Evolutionary conservation across 1,140 invertebrate genomes (phyloP).

Genomic region (Eriocheir sinensis): DNA sequence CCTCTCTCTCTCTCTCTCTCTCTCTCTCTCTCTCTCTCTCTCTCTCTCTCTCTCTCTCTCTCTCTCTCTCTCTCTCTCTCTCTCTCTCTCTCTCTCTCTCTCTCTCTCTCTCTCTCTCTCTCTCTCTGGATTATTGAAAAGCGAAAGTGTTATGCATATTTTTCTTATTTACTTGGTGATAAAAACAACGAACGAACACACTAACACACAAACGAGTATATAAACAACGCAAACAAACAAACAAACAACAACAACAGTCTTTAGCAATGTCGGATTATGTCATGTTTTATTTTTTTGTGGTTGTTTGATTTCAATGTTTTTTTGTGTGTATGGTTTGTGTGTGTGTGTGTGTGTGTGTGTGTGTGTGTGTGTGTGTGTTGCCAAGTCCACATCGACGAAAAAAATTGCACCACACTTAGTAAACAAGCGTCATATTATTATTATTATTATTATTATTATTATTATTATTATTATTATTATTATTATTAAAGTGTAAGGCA

Average conservation of each 20-base stretch:
- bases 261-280: too few species aligned
- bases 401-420: too few species aligned
- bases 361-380: too few species aligned
- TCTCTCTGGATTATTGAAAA: slow-evolving; percentile 12
- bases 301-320: too few species aligned
- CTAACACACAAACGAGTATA: neutral
- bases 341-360: too few species aligned
- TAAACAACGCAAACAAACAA: too few species aligned
- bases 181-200: neutral
- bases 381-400: too few species aligned
- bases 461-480: neutral
- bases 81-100: slow-evolving; percentile 35
- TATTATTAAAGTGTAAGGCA: neutral
- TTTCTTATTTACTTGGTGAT: too few species aligned
- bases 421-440: neutral
- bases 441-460: neutral
- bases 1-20: neutral
- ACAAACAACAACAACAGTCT: too few species aligned
- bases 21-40: neutral
- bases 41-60: slow-evolving; percentile 3
- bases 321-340: too few species aligned
- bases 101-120: slow-evolving; percentile 43
- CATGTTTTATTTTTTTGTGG: too few species aligned
- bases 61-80: slow-evolving; percentile 46
- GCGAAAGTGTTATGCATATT: too few species aligned